Conservation (phyloP, 2,797 vertebrate species). For the Lates japonicus region DNA sequence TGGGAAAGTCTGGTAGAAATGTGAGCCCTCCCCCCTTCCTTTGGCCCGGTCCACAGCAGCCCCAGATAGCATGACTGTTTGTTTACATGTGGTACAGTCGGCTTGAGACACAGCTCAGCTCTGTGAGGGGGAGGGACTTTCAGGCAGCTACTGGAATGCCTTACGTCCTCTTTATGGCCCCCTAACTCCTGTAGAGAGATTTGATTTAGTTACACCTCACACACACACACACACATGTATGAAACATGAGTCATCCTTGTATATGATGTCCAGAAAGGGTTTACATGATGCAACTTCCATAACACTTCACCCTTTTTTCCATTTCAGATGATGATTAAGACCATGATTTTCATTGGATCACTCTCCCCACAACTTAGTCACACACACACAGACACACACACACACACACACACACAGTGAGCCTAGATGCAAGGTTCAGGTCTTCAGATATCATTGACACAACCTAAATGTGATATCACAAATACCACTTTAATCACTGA, state of each 20-base stretch:
- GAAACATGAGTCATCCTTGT: background rate
- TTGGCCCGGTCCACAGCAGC: slow-evolving; percentile 7
- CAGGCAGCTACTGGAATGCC: slow-evolving; percentile 59
- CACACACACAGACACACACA: background rate
- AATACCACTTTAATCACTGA: background rate
- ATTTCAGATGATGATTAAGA: background rate
- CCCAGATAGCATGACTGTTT: slow-evolving; percentile 52
- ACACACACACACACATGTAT: background rate
- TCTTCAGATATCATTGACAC: slow-evolving; percentile 1
- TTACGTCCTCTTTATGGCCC: slow-evolving; percentile 42
- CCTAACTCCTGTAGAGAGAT: slow-evolving; percentile 26
- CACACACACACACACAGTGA: background rate
- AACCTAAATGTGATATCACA: background rate
- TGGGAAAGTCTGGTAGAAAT: slow-evolving; percentile 62
- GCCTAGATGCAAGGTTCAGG: background rate
- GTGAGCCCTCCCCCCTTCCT: slow-evolving; percentile 40
- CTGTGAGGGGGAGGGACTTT: slow-evolving; percentile 38
- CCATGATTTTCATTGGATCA: too few relatives aligned
- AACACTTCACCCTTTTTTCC: background rate
- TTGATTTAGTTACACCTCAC: slow-evolving; percentile 11
- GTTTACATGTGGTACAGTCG: slow-evolving; percentile 58
- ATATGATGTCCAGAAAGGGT: background rate
- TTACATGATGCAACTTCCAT: background rate
- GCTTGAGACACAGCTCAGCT: slow-evolving; percentile 34
- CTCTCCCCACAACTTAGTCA: too few relatives aligned